Base-by-base conservation (phyloP, 2,888 invertebrate genomes). In the Zhuqinia jingwanae region DNA sequence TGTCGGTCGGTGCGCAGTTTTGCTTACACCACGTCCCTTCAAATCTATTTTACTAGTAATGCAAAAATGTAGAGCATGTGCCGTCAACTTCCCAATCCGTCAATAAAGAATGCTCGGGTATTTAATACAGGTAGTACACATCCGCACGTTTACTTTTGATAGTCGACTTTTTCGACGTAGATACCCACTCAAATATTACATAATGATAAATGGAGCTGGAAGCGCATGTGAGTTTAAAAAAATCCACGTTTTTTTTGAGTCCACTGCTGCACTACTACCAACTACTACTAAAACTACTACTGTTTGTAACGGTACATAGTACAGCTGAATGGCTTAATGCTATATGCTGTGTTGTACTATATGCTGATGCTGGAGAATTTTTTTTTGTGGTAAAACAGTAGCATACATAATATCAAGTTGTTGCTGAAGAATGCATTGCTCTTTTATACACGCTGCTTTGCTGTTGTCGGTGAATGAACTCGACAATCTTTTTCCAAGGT, bases 401-500 rank as follows among this genome's bases (percentile, higher is more conserved):
- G 50, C 50, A 15, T 13, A 15, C 2, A 50, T 10, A 50, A 13
- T n/a, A 15, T 53, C 53, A n/a, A 13, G 50, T 13, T 50, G 50
- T n/a, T 50, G 50, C 50, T 50, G 50, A 13, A 42, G 11, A 42
- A n/a, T n/a, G 50, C n/a, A 2, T 50, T 50, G 13, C n/a, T 8
- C 50, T 50, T 5, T 42, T 42, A 8, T 42, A n/a, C 17, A 53
- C 53, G 15, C 3, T 53, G 36, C 8, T 36, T 22, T 17, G 15
- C 3, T 53, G 36, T 36, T 36, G 42, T 17, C 68, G 81, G 81
- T 81, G 81, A 81, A 81, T 70, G 81, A 81, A 81, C 81, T 70
- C 42, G 15, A 10, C 70, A 25, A 42, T n/a, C 42, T 58, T 70
- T 81, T 58, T 58, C 81, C 3, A 81, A 70, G 81, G 70, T 81